A percentile compares a stretch with the other conserved stretches of the same genome.
Conservation (phyloP, 2,888 invertebrate genomes). For the Galerucella pusilla region DNA sequence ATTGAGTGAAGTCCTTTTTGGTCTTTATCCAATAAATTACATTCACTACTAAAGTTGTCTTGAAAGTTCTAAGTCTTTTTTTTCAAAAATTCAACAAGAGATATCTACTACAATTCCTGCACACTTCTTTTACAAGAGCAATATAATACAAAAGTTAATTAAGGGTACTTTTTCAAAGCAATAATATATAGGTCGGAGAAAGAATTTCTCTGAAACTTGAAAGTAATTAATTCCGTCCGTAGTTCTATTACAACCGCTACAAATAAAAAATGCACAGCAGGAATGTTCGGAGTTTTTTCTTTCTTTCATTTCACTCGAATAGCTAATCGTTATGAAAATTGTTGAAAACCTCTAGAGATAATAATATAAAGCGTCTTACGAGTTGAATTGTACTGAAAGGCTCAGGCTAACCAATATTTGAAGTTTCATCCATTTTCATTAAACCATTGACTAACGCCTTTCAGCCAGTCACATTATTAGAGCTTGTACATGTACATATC, state of each 20-base stretch:
- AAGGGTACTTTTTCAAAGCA: slow-evolving; percentile 41
- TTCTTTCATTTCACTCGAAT: background rate
- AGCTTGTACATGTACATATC: too few species aligned
- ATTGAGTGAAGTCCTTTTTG: slow-evolving; percentile 37
- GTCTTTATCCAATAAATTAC: slow-evolving; percentile 38
- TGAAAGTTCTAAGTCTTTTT: slow-evolving; percentile 32
- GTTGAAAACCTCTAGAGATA: too few species aligned
- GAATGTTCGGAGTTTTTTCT: background rate
- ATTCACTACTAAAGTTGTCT: slow-evolving; percentile 39
- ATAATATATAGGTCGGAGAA: slow-evolving; percentile 37
- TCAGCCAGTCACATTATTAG: too few species aligned
- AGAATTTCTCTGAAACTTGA: slow-evolving; percentile 39
- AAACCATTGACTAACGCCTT: too few species aligned
- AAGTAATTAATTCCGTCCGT: slow-evolving; percentile 40
- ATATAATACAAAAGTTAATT: slow-evolving; percentile 45
- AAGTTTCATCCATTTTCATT: too few species aligned
- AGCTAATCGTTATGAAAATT: slow-evolving; percentile 9
- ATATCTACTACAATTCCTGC: slow-evolving; percentile 36
- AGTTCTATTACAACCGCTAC: slow-evolving; percentile 18
- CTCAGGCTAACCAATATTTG: too few species aligned
- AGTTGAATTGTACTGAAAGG: too few species aligned
- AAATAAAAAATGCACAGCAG: slow-evolving; percentile 29
- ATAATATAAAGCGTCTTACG: too few species aligned
- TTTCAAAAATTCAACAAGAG: slow-evolving; percentile 37
- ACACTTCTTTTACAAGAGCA: slow-evolving; percentile 34